phyloP scores from a whole-genome alignment of 2,888 invertebrate genomes.

The Agrotis ipsilon region DNA sequence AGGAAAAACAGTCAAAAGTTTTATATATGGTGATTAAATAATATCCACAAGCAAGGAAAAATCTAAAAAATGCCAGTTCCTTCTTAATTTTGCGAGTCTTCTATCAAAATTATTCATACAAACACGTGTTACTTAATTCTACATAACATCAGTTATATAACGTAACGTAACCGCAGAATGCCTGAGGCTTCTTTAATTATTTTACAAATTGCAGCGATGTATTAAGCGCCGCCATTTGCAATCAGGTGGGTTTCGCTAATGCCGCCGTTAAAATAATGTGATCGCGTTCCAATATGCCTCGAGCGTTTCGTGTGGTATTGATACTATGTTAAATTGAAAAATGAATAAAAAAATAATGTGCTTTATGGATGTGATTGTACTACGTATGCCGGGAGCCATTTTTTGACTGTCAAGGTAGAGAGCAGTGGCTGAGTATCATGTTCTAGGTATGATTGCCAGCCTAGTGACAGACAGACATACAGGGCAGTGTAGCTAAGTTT shows the following conservation, averaged over 20 bases:
- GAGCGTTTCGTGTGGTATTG: conserved; percentile 32
- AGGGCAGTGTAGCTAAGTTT: too few species aligned
- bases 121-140: conserved; percentile 53
- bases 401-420: too few species aligned
- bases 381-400: too few species aligned
- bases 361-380: conserved; percentile 21
- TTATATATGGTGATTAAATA: neutral
- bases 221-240: conserved; percentile 49
- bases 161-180: conserved; percentile 37
- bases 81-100: conserved; percentile 29
- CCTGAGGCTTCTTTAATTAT: conserved; percentile 61
- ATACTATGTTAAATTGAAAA: conserved; percentile 30
- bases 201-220: conserved; percentile 58
- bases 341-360: neutral
- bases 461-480: too few species aligned
- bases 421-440: too few species aligned
- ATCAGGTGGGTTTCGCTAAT: conserved; percentile 48
- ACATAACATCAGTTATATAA: conserved; percentile 51
- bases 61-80: neutral
- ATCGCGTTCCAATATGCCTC: conserved; percentile 47
- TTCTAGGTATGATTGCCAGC: too few species aligned
- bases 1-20: neutral
- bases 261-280: conserved; percentile 54
- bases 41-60: neutral
- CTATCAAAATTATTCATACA: conserved; percentile 38